Conservation (phyloP, 2,888 invertebrate species). For the Oasisia sp. region DNA sequence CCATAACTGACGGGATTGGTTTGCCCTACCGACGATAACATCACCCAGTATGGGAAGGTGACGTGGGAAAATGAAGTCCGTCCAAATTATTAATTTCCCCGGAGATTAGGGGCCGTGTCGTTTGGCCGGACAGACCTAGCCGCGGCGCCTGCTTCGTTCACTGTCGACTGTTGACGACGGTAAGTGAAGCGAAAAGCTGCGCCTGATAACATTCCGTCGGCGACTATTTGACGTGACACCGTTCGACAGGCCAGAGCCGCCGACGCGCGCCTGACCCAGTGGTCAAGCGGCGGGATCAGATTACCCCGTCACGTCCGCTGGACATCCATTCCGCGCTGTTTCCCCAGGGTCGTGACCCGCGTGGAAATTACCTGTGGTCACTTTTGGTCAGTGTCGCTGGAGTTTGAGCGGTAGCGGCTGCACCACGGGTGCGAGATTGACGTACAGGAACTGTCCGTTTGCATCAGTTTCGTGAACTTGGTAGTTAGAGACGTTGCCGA, state of each 20-base stretch:
- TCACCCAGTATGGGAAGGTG: not conserved
- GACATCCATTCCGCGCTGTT: not conserved
- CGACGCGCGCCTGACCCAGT: not conserved
- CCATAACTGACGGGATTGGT: not conserved
- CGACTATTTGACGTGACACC: conserved; percentile 11
- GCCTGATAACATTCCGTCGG: not conserved
- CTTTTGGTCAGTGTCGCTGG: not conserved
- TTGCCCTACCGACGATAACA: not conserved
- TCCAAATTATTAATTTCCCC: conserved; percentile 12
- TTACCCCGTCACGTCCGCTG: not conserved
- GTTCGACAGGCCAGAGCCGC: not conserved
- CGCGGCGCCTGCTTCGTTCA: not conserved
- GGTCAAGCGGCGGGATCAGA: not conserved
- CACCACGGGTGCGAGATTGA: not conserved
- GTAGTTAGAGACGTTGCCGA: not conserved
- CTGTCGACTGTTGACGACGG: not conserved
- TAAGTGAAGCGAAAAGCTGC: not conserved
- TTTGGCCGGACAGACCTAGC: not conserved
- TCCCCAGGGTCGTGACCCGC: not conserved
- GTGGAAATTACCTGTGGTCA: conserved; percentile 6
- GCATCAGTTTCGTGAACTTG: conserved; percentile 5
- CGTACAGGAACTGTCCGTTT: not conserved
- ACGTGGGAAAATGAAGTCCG: conserved; percentile 12
- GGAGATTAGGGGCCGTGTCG: not conserved
- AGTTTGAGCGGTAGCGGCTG: not conserved